Evolutionary conservation across 1,140 invertebrate species (phyloP), one percentile per base, ranked within the genome.

Genomic region (Grapholita molesta): DNA sequence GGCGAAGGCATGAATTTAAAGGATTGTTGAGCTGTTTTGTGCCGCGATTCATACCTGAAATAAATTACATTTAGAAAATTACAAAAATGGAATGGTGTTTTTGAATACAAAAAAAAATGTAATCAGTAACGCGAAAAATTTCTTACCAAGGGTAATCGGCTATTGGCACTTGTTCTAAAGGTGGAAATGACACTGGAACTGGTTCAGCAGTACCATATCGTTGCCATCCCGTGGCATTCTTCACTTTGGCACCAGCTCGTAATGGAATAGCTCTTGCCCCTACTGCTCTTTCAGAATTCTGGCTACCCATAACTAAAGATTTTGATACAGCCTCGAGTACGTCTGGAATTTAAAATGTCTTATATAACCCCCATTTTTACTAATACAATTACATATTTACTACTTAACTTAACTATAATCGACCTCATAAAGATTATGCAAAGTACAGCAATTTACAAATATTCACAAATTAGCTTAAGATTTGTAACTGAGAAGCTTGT

Each of bases 1-100:
- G 94, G 93, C 67, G 94, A 95, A 42, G 94, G 91, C 86, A 95
- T 94, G 86, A 96, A 96, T 87, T 96, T 96, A 5, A 95, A 94
- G 18, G 95, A 95, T 38, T 94, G 92, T 35, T 95, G 80, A 6
- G 90, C 88, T 72, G 76, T 87, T 69, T 88, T 84, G 38, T 88
- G 83, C 8, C 86, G 88, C 57, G 89, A 91, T 11, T 85, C 88
- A 66, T 89, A 91, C 89, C 89, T 91, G 69, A 77, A 78, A 32
- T 66, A 18, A 70, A 25, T 68, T 35, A 66, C 8, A 53, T 11
- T 55, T 25, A 1, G 6, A 55, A 21, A 48, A n/a, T n/a, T n/a
- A n/a, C n/a, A n/a, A n/a, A n/a, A n/a, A n/a, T n/a, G n/a, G n/a
- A n/a, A n/a, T n/a, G n/a, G n/a, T n/a, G n/a, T n/a, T n/a, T n/a